phyloP scores from a whole-genome alignment of 2,797 vertebrate species.

The Pogoniulus pusillus region DNA sequence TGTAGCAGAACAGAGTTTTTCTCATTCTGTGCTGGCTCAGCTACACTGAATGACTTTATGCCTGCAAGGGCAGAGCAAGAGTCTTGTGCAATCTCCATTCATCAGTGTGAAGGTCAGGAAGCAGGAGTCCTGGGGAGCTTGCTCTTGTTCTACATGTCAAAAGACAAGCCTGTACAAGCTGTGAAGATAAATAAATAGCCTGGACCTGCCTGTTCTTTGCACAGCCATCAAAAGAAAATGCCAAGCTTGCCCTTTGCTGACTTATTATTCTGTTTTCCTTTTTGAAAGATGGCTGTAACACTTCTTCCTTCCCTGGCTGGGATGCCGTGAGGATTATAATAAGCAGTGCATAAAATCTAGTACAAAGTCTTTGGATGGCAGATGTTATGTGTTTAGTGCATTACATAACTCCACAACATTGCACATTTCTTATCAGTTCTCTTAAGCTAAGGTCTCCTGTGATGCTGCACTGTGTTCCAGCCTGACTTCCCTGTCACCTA shows the following conservation, averaged over 20 bases:
- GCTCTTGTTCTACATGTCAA: conserved; percentile 15
- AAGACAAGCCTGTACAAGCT: conserved; percentile 39
- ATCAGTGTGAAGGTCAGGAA: conserved; percentile 53
- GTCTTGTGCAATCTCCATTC: conserved; percentile 53
- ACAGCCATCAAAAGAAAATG: conserved; percentile 1
- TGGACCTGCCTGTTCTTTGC: background rate
- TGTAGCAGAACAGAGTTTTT: background rate
- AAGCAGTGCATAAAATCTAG: conserved; percentile 12
- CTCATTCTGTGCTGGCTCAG: conserved; percentile 45
- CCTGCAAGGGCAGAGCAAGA: conserved; percentile 32
- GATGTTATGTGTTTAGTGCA: conserved; percentile 7
- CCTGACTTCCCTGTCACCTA: background rate
- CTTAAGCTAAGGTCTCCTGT: background rate
- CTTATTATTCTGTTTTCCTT: background rate
- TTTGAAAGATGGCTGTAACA: background rate
- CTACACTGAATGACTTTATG: conserved; percentile 35
- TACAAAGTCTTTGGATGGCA: conserved; percentile 10
- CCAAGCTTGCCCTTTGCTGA: background rate
- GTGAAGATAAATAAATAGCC: conserved; percentile 22
- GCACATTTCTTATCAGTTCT: conserved; percentile 27
- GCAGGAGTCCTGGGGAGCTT: conserved; percentile 42
- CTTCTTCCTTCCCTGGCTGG: background rate
- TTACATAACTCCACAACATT: conserved; percentile 24
- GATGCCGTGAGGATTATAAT: conserved; percentile 8
- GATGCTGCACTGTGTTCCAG: background rate